Evolutionary conservation across 2,888 invertebrate species (phyloP).

Genomic region (Pycnomerus fuliginosus): DNA sequence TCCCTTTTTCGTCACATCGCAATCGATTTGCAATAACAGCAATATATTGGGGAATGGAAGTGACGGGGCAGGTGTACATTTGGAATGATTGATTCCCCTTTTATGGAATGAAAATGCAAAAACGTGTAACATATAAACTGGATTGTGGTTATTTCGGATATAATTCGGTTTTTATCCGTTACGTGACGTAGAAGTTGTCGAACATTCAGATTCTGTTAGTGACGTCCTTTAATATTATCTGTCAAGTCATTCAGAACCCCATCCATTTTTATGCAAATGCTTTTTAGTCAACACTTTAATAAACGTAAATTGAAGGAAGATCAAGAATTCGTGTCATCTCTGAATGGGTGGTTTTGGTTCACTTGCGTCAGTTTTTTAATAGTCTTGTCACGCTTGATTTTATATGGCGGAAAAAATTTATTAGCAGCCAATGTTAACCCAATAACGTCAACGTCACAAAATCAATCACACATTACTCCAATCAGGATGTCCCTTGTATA

Average conservation of each 20-base stretch:
- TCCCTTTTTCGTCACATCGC: too few species aligned
- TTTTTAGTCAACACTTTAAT: neutral
- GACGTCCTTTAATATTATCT: constrained; percentile 19
- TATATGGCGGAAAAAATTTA: constrained; percentile 9
- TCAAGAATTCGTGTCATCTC: too few species aligned
- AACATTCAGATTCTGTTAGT: constrained; percentile 16
- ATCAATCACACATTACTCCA: constrained; percentile 45
- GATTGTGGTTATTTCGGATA: neutral
- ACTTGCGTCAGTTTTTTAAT: neutral
- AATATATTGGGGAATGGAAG: too few species aligned
- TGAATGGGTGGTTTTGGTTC: neutral
- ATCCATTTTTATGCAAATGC: neutral
- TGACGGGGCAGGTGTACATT: too few species aligned
- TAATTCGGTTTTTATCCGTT: neutral
- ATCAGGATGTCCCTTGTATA: constrained; percentile 38
- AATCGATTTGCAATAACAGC: too few species aligned
- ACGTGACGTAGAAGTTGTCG: constrained; percentile 14
- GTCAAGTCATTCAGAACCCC: constrained; percentile 13
- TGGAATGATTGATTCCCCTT: neutral
- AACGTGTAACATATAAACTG: neutral
- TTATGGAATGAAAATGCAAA: neutral
- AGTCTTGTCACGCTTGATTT: constrained; percentile 10
- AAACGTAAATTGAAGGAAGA: neutral
- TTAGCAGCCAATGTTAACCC: constrained; percentile 5
- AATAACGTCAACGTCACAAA: constrained; percentile 39